These are phyloP conservation scores for Schizaphis graminum DNA, from an alignment of 2,888 invertebrate genomes.

Conservation along the genomic window DNA sequence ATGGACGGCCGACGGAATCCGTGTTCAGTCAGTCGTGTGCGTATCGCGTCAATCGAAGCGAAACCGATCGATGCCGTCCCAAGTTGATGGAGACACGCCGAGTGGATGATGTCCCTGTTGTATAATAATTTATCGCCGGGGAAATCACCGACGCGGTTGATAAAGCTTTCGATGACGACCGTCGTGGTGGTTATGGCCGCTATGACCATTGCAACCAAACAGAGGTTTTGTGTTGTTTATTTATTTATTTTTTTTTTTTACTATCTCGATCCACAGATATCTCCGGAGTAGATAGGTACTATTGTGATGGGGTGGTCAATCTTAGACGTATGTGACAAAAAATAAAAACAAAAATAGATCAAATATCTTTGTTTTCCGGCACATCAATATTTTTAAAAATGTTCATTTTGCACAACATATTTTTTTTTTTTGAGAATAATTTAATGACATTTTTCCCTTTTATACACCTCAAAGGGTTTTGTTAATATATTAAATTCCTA, in stretches of 20 bases:
- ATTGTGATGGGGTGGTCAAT: neutral
- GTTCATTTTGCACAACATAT: neutral
- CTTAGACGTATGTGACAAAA: neutral
- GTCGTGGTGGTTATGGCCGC: neutral
- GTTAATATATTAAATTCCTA: neutral
- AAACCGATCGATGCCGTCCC: slow-evolving; percentile 7
- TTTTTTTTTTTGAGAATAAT: neutral
- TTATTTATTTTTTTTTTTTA: neutral
- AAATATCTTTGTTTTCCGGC: neutral
- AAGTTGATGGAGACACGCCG: neutral
- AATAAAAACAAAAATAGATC: neutral
- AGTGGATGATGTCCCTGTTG: neutral
- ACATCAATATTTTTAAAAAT: neutral
- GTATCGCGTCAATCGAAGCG: slow-evolving; percentile 12
- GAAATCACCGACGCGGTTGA: neutral
- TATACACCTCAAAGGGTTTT: neutral
- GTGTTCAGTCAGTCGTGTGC: neutral
- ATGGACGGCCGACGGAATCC: neutral
- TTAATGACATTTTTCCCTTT: neutral
- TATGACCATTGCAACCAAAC: neutral
- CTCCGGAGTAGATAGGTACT: neutral
- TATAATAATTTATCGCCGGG: neutral
- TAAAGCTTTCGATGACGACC: neutral
- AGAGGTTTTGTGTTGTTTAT: neutral
- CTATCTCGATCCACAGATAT: neutral